Base-by-base conservation (phyloP, 2,113 vertebrate genomes). In the Paralichthys olivaceus region DNA sequence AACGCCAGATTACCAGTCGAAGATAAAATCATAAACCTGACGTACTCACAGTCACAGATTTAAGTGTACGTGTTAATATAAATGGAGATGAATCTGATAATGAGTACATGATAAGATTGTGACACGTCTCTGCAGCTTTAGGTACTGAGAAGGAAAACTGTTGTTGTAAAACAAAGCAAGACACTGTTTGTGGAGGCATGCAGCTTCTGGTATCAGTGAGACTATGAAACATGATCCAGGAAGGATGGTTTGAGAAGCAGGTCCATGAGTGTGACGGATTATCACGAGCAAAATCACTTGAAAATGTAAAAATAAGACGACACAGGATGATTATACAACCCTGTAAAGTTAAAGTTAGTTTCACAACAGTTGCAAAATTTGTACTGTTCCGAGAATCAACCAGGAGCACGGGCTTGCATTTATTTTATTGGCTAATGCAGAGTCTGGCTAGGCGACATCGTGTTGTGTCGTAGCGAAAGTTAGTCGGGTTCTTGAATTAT, bases 211-310 rank as follows among this genome's bases (percentile, higher is more conserved):
- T 56, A 40, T 29, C 45, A 1, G 45, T 49, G 15, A 15, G 56
- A 23, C 22, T 22, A 64, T 75, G 68, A 79, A 69, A 79, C 43
- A 29, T 7, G 28, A 83, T 29, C 69, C 68, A 60, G 23, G 23
- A 53, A 51, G 34, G 70, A 6, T 0, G 4, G 47, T 61, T 61
- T 73, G 7, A 67, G 22, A 5, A 4, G 49, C 14, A 28, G 22
- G 22, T 43, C 19, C 13, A 8, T 0, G 5, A 14, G 26, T 34
- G 11, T 56, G 14, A 43, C 40, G 14, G 58, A 14, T 58, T 55
- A 49, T 49, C 17, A 7, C 15, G 5, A 0, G 0, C 45, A 19
- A 47, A 47, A 47, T 47, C 45, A 19, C 14, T 47, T 5, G 45
- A 19, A 6, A 19, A 47, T 5, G 14, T 47, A 0, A 49, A 6